These are phyloP conservation scores for Gastrophysa polygoni DNA, from an alignment of 2,888 invertebrate genomes.

Conservation along the genomic window DNA sequence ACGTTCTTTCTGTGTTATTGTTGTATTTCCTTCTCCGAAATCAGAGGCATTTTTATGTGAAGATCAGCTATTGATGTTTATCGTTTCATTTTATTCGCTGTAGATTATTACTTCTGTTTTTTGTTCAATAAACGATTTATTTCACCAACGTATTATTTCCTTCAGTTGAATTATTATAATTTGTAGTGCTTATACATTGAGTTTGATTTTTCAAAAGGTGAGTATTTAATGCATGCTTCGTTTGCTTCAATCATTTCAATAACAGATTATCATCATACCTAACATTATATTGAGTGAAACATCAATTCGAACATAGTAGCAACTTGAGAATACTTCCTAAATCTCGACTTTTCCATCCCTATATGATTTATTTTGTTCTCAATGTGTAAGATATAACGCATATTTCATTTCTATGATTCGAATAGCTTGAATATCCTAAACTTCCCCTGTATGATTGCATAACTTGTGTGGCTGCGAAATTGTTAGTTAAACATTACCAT, in stretches of 20 bases:
- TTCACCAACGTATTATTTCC: constrained; percentile 7
- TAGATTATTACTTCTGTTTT: too few relatives aligned
- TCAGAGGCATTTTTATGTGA: too few relatives aligned
- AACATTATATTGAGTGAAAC: too few relatives aligned
- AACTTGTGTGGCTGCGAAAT: constrained; percentile 12
- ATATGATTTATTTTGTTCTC: too few relatives aligned
- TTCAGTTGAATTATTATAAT: constrained; percentile 18
- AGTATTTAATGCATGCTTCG: constrained; percentile 17
- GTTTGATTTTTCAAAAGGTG: constrained; percentile 12
- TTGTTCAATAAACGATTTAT: too few relatives aligned
- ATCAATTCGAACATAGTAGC: too few relatives aligned
- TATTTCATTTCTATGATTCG: constrained; percentile 19
- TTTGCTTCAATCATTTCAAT: neutral
- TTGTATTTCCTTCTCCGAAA: constrained; percentile 18
- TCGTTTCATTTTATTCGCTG: neutral
- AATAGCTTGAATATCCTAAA: constrained; percentile 17
- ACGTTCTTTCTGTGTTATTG: neutral
- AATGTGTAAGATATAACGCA: too few relatives aligned
- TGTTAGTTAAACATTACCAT: neutral
- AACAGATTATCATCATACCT: too few relatives aligned
- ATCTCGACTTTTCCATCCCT: too few relatives aligned
- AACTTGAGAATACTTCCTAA: neutral
- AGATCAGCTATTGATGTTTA: too few relatives aligned
- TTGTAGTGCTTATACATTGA: constrained; percentile 3
- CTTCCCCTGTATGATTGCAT: constrained; percentile 15